phyloP scores from a whole-genome alignment of 37 sponge, comb jelly and placozoan species.

The Corticium candelabrum region DNA sequence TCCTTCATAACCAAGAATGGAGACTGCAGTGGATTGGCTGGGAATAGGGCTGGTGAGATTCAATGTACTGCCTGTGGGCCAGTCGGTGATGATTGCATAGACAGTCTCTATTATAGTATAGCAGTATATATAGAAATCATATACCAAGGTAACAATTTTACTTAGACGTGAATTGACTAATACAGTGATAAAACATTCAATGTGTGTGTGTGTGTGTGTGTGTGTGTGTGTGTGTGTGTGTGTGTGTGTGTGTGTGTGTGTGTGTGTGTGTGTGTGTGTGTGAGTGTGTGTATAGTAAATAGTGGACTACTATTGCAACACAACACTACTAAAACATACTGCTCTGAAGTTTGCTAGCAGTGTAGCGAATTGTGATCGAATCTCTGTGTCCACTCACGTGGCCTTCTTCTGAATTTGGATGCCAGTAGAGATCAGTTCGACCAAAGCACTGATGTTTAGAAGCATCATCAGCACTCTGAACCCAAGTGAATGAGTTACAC shows the following conservation, averaged over 20 bases:
- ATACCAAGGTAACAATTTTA: neutral
- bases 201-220: too few species aligned
- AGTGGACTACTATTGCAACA: too few species aligned
- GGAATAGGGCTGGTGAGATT: neutral
- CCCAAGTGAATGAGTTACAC: neutral
- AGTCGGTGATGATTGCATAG: neutral
- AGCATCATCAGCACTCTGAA: neutral
- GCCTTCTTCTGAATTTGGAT: neutral
- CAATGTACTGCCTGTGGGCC: neutral
- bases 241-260: too few species aligned
- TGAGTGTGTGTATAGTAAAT: too few species aligned
- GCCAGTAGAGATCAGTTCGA: neutral
- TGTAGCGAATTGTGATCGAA: neutral
- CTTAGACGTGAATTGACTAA: neutral
- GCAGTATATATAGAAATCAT: too few species aligned
- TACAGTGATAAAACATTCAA: too few species aligned
- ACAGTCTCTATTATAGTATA: neutral
- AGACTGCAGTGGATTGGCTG: neutral
- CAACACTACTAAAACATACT: too few species aligned
- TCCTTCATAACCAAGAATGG: neutral
- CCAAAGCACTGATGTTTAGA: neutral
- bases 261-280: too few species aligned
- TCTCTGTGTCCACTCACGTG: neutral
- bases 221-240: too few species aligned
- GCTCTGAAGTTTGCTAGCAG: neutral